Evolutionary conservation across 2,797 vertebrate species (phyloP).

Genomic region (Bovichtus variegatus): DNA sequence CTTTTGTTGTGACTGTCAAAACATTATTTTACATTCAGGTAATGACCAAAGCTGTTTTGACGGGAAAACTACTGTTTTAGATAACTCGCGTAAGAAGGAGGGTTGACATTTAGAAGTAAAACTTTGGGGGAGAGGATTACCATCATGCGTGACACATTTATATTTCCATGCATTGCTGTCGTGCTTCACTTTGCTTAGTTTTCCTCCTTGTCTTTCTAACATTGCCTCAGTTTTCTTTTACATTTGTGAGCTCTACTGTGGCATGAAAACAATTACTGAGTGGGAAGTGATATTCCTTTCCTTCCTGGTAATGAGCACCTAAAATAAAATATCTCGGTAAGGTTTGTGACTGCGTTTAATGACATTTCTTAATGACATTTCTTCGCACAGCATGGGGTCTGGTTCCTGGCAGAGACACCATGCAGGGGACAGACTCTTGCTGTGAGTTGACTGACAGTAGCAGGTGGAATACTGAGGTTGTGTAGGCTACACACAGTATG

Average conservation of each 20-base stretch:
- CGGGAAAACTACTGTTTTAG: conserved; percentile 10
- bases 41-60: conserved; percentile 33
- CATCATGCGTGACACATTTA: conserved; percentile 45
- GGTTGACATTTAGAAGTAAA: conserved; percentile 27
- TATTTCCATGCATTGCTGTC: conserved; percentile 23
- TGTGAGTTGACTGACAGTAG: conserved; percentile 76
- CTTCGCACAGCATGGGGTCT: conserved; percentile 77
- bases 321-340: conserved; percentile 48
- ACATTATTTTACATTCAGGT: conserved; percentile 31
- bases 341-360: conserved; percentile 73
- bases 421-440: conserved; percentile 66
- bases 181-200: conserved; percentile 27
- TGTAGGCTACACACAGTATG: conserved; percentile 37
- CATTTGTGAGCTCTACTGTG: neutral
- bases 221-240: neutral
- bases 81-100: conserved; percentile 5
- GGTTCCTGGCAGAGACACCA: conserved; percentile 71
- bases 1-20: conserved; percentile 38
- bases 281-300: conserved; percentile 11
- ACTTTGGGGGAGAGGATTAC: conserved; percentile 33
- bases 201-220: neutral
- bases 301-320: conserved; percentile 31
- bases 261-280: conserved; percentile 8
- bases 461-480: conserved; percentile 32
- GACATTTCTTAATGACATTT: conserved; percentile 82